Evolutionary conservation across 2,888 invertebrate genomes (phyloP).

Genomic region (Muschampia plurimacula): DNA sequence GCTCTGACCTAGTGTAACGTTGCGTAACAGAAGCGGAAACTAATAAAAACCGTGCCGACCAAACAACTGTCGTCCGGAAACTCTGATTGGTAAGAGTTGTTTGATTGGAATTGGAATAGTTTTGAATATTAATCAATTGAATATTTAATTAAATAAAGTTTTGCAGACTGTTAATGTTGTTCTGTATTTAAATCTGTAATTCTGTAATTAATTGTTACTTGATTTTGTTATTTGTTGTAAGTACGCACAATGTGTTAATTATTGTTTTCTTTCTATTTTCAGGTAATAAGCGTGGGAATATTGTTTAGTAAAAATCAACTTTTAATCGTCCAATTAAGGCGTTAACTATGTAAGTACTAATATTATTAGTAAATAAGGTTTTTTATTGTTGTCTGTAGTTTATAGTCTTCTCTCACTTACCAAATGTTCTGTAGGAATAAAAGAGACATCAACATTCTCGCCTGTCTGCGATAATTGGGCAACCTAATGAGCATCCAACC

Average conservation of each 20-base stretch:
- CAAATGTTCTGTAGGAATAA: background rate
- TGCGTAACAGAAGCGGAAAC: slow-evolving; percentile 1
- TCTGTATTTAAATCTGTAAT: background rate
- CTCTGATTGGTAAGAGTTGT: slow-evolving; percentile 1
- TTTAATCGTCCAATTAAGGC: too few relatives aligned
- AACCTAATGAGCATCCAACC: background rate
- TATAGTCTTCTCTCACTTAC: too few relatives aligned
- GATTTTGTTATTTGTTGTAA: background rate
- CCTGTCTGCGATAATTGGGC: background rate
- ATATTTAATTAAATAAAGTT: background rate
- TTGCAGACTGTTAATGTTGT: background rate
- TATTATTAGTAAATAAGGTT: too few relatives aligned
- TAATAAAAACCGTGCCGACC: background rate
- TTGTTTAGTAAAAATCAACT: background rate
- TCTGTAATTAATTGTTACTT: background rate
- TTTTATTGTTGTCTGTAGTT: too few relatives aligned
- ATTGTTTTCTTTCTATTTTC: background rate
- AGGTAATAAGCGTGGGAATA: background rate
- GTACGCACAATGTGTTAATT: background rate
- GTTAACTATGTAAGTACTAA: too few relatives aligned
- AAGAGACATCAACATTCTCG: background rate
- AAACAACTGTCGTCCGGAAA: background rate
- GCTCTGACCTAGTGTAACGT: background rate
- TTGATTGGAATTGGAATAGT: background rate
- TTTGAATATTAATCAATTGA: slow-evolving; percentile 1